Evolutionary conservation across 2,797 vertebrate genomes (phyloP), one percentile per base, ranked within the genome.

Genomic region (Echiichthys vipera): DNA sequence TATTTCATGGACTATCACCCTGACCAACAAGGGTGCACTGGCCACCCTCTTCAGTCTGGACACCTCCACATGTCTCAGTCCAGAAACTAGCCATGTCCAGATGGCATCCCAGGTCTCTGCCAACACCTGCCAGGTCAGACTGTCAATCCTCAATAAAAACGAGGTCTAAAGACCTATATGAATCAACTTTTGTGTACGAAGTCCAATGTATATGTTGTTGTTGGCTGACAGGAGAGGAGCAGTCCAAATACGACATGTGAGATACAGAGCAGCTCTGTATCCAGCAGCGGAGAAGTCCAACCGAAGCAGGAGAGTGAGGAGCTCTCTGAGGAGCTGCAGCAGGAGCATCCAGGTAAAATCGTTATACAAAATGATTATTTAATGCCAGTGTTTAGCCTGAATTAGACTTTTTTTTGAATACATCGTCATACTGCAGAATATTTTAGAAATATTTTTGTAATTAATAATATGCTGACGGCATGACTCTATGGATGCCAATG

Each of bases 1-100:
- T 34, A 85, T 96, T 81, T 94, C 95, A 86, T 94, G 73, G 89
- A 77, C 84, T 70, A 84, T 99, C 94, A 96, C 85, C 29, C 87
- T 99, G 93, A 96, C 92, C 84, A 99, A 99, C 87, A 80, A 69
- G 5, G 98, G 98, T 18, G 96, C 96, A 50, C 67, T 97, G 89
- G 95, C 95, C 86, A 94, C 96, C 0, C 40, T 2, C 37, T 99
- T 97, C 91, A 84, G 15, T 75, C 75, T 98, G 79, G 89, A 91
- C 54, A 80, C 57, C 0, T 87, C 92, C 25, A 61, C 84, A 1
- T 81, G 68, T 73, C 71, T 55, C 65, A 75, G 42, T 8, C 71
- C 86, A 84, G 89, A 76, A 68, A 78, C 29, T 1, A 36, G 78
- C 61, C 59, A 43, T 3, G 77, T 73, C 66, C 80, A 59, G 43